Evolutionary conservation across 1,140 invertebrate species (phyloP).

Genomic region (Branchinecta lynchi): DNA sequence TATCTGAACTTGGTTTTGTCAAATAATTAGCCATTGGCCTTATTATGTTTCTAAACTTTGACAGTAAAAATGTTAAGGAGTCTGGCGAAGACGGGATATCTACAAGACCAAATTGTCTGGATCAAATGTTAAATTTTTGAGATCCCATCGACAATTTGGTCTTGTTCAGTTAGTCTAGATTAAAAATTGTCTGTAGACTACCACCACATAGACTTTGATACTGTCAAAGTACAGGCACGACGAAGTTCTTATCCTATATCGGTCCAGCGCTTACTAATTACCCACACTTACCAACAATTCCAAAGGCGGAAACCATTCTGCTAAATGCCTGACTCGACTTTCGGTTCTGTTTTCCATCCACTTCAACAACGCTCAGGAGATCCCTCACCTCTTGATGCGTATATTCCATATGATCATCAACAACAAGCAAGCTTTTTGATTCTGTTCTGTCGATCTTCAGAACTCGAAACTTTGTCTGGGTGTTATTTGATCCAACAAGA

Average conservation of each 20-base stretch:
- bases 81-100: no score
- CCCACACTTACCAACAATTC: slow-evolving; percentile 56
- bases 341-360: slow-evolving; percentile 49
- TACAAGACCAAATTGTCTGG: no score
- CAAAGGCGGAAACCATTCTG: slow-evolving; percentile 72
- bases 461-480: slow-evolving; percentile 73
- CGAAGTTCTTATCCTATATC: neutral
- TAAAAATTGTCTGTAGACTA: no score
- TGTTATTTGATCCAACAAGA: slow-evolving; percentile 86
- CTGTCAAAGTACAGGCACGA: slow-evolving; percentile 8
- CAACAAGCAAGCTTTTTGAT: slow-evolving; percentile 55
- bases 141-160: no score
- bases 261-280: neutral
- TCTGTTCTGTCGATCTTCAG: slow-evolving; percentile 85
- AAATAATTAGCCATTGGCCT: no score
- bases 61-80: no score
- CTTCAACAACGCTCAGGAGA: slow-evolving; percentile 63
- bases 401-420: slow-evolving; percentile 86
- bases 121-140: no score
- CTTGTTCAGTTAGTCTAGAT: no score
- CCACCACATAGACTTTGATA: no score
- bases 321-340: slow-evolving; percentile 39
- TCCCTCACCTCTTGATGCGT: slow-evolving; percentile 69
- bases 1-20: no score
- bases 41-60: no score